These are phyloP conservation scores for Stenopsyche tienmushanensis DNA, from an alignment of 1,140 invertebrate genomes.

Conservation along the genomic window DNA sequence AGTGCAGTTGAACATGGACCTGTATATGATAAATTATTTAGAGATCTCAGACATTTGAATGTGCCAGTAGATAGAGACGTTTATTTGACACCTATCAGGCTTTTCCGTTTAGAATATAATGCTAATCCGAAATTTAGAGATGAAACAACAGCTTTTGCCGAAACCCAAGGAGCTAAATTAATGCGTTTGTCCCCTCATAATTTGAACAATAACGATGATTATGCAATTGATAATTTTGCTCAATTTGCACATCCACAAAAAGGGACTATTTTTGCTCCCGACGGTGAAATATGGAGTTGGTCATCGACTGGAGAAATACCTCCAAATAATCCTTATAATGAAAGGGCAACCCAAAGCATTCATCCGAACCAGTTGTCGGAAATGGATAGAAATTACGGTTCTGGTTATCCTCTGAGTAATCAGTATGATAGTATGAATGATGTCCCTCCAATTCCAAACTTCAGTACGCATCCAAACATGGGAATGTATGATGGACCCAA, in stretches of 20 bases:
- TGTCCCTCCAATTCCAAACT: slow-evolving; percentile 55
- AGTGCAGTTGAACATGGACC: slow-evolving; percentile 60
- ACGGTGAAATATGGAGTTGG: slow-evolving; percentile 58
- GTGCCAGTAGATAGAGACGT: slow-evolving; percentile 56
- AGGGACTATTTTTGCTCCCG: slow-evolving; percentile 55
- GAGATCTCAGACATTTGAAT: slow-evolving; percentile 56
- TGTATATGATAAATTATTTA: slow-evolving; percentile 58
- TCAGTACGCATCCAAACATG: slow-evolving; percentile 53
- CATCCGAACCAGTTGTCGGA: slow-evolving; percentile 26
- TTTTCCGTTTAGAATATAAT: slow-evolving; percentile 56
- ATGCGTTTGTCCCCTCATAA: slow-evolving; percentile 43
- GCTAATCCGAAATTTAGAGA: slow-evolving; percentile 57
- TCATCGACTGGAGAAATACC: slow-evolving; percentile 32
- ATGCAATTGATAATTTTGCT: not conserved
- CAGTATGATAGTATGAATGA: slow-evolving; percentile 45
- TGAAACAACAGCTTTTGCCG: slow-evolving; percentile 57
- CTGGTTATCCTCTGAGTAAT: slow-evolving; percentile 10
- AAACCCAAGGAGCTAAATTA: slow-evolving; percentile 53
- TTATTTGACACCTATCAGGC: slow-evolving; percentile 56
- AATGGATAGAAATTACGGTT: not conserved
- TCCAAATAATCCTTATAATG: slow-evolving; percentile 23
- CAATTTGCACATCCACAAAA: slow-evolving; percentile 46
- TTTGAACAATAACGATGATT: slow-evolving; percentile 50
- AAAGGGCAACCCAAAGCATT: slow-evolving; percentile 11
- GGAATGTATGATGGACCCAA: not conserved